These are phyloP conservation scores for Ciconia nigra DNA, from an alignment of 2,797 vertebrate species.

Conservation along the genomic window DNA sequence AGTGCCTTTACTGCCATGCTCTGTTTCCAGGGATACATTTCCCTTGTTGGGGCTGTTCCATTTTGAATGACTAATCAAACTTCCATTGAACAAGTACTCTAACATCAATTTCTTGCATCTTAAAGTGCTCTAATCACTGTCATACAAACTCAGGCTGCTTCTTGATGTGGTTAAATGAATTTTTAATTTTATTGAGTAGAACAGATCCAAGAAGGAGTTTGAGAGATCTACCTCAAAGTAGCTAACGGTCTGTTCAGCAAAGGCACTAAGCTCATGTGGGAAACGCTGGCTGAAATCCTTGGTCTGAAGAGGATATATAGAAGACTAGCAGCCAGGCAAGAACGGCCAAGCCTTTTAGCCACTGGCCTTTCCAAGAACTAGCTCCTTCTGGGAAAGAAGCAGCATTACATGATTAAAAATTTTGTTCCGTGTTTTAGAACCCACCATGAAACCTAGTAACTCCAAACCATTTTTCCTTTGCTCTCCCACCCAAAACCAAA, in stretches of 20 bases:
- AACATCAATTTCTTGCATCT: background rate
- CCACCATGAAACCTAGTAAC: background rate
- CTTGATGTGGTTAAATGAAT: background rate
- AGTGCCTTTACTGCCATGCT: background rate
- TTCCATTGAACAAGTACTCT: background rate
- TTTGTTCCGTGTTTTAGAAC: background rate
- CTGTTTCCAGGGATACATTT: background rate
- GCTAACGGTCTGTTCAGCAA: background rate
- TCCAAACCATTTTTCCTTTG: background rate
- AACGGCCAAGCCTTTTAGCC: background rate
- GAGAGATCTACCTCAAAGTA: background rate
- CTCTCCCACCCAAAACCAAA: background rate
- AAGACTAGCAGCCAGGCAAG: background rate
- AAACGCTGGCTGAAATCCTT: background rate
- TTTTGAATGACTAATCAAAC: conserved; percentile 50
- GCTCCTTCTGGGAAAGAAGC: background rate
- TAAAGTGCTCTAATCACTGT: conserved; percentile 17
- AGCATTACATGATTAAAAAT: background rate
- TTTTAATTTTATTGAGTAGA: background rate
- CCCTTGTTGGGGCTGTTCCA: background rate
- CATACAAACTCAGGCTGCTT: background rate
- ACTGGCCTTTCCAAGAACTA: background rate
- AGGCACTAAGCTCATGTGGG: background rate
- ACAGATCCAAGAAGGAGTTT: background rate
- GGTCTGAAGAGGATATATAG: background rate